These are phyloP conservation scores for Terrapene triunguis DNA, from an alignment of 2,113 vertebrate genomes.

Conservation along the genomic window DNA sequence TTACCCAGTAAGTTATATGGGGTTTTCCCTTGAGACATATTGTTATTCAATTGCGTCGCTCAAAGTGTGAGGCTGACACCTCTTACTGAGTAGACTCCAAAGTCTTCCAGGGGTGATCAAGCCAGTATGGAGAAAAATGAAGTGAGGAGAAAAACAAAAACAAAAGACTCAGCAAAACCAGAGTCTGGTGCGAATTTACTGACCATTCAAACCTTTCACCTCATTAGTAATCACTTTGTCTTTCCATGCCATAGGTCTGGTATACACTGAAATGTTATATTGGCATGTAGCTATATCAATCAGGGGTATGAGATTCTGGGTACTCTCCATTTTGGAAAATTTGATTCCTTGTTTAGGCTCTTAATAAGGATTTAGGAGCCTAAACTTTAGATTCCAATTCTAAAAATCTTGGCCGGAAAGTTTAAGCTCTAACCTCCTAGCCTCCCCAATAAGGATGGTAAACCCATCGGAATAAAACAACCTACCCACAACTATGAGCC, in stretches of 20 bases:
- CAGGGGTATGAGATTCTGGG: neutral
- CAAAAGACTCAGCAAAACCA: neutral
- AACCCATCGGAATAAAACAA: slow-evolving; percentile 39
- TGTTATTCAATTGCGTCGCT: neutral
- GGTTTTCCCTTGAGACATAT: neutral
- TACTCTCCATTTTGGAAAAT: neutral
- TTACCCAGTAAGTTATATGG: neutral
- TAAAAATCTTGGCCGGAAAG: slow-evolving; percentile 21
- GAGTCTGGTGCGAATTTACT: neutral
- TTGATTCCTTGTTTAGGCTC: neutral
- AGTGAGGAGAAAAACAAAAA: no score
- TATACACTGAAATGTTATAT: neutral
- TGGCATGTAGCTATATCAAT: neutral
- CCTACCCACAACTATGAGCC: slow-evolving; percentile 20
- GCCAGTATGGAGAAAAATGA: neutral
- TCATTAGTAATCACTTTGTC: slow-evolving; percentile 22
- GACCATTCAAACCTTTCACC: neutral
- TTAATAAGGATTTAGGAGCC: neutral
- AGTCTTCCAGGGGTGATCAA: neutral
- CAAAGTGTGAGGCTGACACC: neutral
- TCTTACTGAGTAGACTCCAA: neutral
- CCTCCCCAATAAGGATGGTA: slow-evolving; percentile 9
- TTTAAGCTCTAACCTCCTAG: neutral
- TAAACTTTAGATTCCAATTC: neutral
- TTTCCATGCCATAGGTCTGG: neutral